Conservation (phyloP, 2,113 vertebrate species). For the Uria lomvia region DNA sequence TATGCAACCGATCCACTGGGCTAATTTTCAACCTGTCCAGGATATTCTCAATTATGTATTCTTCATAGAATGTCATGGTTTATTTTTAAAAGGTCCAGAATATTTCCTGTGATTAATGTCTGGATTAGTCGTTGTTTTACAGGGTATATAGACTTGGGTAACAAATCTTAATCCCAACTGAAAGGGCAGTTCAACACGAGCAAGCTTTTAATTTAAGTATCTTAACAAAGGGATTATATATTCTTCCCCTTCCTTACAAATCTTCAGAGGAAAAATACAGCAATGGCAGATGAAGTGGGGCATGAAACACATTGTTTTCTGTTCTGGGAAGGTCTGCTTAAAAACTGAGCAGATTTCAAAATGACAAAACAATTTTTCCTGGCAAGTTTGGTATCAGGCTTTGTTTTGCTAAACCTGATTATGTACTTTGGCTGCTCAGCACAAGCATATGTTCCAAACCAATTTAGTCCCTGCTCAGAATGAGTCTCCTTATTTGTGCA, state of each 20-base stretch:
- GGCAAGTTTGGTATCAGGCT: slow-evolving; percentile 62
- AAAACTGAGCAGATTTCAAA: slow-evolving; percentile 62
- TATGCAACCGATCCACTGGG: slow-evolving; percentile 51
- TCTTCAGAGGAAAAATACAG: slow-evolving; percentile 53
- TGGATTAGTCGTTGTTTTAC: slow-evolving; percentile 55
- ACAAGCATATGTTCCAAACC: slow-evolving; percentile 65
- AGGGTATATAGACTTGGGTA: slow-evolving; percentile 23
- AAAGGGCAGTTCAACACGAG: slow-evolving; percentile 46
- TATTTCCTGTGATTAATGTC: slow-evolving; percentile 68
- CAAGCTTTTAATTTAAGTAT: slow-evolving; percentile 57
- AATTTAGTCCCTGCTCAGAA: slow-evolving; percentile 58
- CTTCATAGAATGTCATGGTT: slow-evolving; percentile 46
- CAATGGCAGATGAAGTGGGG: slow-evolving; percentile 12
- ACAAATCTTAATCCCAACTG: slow-evolving; percentile 55
- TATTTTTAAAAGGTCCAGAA: slow-evolving; percentile 53
- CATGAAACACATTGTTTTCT: slow-evolving; percentile 57
- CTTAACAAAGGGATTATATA: slow-evolving; percentile 63
- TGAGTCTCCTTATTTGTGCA: slow-evolving; percentile 73
- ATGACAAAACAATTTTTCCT: slow-evolving; percentile 64
- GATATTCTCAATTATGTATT: slow-evolving; percentile 64
- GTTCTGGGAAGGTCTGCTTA: slow-evolving; percentile 58
- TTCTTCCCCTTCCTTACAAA: slow-evolving; percentile 50
- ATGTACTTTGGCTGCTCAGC: slow-evolving; percentile 70
- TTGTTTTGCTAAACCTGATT: slow-evolving; percentile 72
- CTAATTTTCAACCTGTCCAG: slow-evolving; percentile 65